Base-by-base conservation (phyloP, 37 sponge, comb jelly and placozoan species). In the Crambe crambe region DNA sequence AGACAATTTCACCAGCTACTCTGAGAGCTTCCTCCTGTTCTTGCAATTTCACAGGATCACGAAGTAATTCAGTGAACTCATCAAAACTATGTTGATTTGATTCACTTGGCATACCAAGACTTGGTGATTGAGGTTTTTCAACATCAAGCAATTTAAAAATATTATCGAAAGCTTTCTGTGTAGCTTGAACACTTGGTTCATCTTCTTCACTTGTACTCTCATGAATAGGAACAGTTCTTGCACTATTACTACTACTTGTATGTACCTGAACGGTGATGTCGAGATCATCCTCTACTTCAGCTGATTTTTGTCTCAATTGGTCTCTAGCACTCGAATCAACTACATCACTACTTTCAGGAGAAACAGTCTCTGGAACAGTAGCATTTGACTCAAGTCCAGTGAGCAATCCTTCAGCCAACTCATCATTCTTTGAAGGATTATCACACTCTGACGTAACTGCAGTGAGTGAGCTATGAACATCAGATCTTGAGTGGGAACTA, bases 41-140 rank as follows among this genome's bases (percentile, higher is more conserved):
- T 30, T 31, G 42, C 21, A 73, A 34, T 27, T 75, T 75, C 47
- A 37, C 23, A 3, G 64, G 77, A 62, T 77, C 47, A 6, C 3
- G 37, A n/a, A 77, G 77, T 1, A 77, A 21, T 23, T 62, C 42
- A 20, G 63, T 63, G 63, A 77, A 77, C 32, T 77, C 31, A 37
- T 77, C 77, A 41, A 31, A 77, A 35, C 56, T 73, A 17, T 56
- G 54, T 3, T 25, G 15, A 30, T 29, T 73, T n/a, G n/a, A n/a
- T n/a, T n/a, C n/a, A n/a, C n/a, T n/a, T n/a, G n/a, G n/a, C n/a
- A n/a, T n/a, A n/a, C n/a, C n/a, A 32, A 30, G 12, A 37, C 38
- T 68, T 8, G 41, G 20, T 22, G 60, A 18, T 22, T 32, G 76
- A 37, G 76, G 65, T 9, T 62, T 62, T 20, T 77, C 77, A 1